Percentiles rank a stretch among this genome's conserved stretches.
Conservation (phyloP, 1,140 invertebrate genomes). For the Papilio polytes region DNA sequence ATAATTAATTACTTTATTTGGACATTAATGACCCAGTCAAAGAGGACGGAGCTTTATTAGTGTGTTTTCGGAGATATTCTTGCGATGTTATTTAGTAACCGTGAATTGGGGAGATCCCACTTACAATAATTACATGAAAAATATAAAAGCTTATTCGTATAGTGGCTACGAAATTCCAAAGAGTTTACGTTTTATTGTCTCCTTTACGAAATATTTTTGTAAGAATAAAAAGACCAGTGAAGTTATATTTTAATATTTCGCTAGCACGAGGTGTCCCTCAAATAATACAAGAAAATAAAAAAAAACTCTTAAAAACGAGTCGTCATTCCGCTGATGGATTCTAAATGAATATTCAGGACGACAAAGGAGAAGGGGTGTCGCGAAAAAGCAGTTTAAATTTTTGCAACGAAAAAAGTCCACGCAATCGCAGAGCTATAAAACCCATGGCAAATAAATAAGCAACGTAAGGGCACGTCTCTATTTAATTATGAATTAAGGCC, state of each 20-base stretch:
- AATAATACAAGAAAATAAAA: constrained; percentile 63
- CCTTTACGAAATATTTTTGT: constrained; percentile 36
- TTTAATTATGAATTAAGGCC: constrained; percentile 83
- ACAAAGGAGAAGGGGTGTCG: constrained; percentile 76
- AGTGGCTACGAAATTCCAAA: constrained; percentile 14
- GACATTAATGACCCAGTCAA: constrained; percentile 78
- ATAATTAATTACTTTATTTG: constrained; percentile 82
- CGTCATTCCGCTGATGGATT: constrained; percentile 74
- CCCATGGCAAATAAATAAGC: constrained; percentile 76
- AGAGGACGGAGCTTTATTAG: constrained; percentile 70
- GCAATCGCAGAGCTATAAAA: constrained; percentile 73
- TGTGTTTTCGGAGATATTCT: constrained; percentile 63
- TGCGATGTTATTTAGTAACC: constrained; percentile 46
- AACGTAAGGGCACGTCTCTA: constrained; percentile 71
- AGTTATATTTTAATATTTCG: constrained; percentile 58
- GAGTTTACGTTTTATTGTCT: constrained; percentile 38
- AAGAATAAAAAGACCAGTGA: constrained; percentile 46
- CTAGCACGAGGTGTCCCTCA: constrained; percentile 59
- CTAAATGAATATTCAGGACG: constrained; percentile 80
- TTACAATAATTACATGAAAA: constrained; percentile 34
- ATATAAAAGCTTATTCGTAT: constrained; percentile 14
- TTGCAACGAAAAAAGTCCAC: constrained; percentile 60
- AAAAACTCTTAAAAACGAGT: constrained; percentile 74
- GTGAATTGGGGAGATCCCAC: constrained; percentile 16
- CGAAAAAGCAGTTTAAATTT: constrained; percentile 69